phyloP scores from a whole-genome alignment of 2,113 vertebrate species.

The Muntiacus muntjak region DNA sequence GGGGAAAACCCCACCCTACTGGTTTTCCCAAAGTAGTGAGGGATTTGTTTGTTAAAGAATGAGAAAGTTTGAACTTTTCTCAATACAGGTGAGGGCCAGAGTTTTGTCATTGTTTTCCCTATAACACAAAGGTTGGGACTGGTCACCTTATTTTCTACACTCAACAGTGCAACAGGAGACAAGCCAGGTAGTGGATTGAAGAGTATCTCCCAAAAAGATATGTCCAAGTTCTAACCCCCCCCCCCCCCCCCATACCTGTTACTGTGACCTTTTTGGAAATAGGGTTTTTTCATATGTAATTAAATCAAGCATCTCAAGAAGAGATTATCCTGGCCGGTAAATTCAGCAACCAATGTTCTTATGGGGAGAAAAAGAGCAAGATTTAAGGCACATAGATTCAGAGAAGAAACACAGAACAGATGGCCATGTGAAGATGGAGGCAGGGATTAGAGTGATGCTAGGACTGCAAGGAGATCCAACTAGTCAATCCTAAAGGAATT shows the following conservation, averaged over 20 bases:
- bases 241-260: too few species aligned
- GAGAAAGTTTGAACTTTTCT: background rate
- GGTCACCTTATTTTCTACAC: background rate
- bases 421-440: accelerated
- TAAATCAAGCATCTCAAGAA: background rate
- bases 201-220: background rate
- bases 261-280: background rate
- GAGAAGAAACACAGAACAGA: background rate
- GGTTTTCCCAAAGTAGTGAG: background rate
- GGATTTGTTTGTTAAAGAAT: background rate
- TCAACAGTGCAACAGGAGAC: background rate
- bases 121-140: background rate
- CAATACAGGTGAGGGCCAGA: background rate
- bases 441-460: too few species aligned
- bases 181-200: background rate
- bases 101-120: background rate
- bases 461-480: too few species aligned
- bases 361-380: background rate
- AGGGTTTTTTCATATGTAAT: background rate
- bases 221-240: background rate
- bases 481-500: too few species aligned
- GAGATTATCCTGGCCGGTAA: too few species aligned
- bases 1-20: background rate
- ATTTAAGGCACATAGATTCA: background rate
- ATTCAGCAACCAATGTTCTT: background rate